phyloP scores from a whole-genome alignment of 2,797 vertebrate species.

The Melanotaenia parkinsoni region DNA sequence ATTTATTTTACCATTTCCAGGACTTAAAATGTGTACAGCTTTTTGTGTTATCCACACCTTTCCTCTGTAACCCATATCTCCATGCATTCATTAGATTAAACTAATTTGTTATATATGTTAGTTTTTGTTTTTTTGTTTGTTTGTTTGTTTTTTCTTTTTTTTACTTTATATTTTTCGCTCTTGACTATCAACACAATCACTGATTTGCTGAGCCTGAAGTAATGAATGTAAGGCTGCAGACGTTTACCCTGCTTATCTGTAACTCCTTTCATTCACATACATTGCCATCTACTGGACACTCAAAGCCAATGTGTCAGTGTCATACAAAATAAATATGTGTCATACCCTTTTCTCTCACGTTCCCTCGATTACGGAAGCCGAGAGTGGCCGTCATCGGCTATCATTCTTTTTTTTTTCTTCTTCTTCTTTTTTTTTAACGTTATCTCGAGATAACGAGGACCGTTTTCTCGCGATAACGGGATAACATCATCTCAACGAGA shows the following conservation, averaged over 20 bases:
- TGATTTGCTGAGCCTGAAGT: neutral
- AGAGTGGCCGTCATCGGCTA: no score
- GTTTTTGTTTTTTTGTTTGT: no score
- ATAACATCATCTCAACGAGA: no score
- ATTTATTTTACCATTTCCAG: neutral
- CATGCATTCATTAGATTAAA: neutral
- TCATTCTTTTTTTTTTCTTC: no score
- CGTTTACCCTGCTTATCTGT: neutral
- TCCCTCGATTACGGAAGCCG: no score
- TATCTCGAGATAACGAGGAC: no score
- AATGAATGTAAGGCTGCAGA: neutral
- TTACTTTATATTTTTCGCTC: neutral
- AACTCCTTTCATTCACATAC: constrained; percentile 1
- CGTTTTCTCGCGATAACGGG: no score
- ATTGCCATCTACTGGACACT: constrained; percentile 61
- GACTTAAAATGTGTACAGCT: neutral
- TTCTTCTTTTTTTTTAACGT: no score
- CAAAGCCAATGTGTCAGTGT: neutral
- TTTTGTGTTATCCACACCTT: neutral
- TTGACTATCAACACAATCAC: neutral
- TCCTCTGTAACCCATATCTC: neutral
- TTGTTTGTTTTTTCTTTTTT: no score
- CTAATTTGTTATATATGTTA: neutral
- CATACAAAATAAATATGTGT: no score
- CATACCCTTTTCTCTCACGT: no score